Base-by-base conservation (phyloP, 2,113 vertebrate genomes). In the Phainopepla nitens region DNA sequence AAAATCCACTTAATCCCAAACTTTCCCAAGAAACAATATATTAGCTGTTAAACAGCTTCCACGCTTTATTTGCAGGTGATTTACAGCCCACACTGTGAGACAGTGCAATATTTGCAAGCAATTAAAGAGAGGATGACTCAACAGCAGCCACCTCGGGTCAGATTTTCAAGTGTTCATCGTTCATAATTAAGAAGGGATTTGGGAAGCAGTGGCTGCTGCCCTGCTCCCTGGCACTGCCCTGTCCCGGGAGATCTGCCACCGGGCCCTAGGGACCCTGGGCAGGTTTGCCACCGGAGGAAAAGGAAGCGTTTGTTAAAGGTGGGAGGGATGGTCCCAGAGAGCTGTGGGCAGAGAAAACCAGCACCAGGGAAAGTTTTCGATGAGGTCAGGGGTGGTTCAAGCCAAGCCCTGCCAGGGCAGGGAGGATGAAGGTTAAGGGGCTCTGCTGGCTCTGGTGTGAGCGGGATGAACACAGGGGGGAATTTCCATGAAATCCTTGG, bases 81-180 rank as follows among this genome's bases (percentile, higher is more conserved):
- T 96, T 96, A 92, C 96, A 81, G 79, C 93, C 93, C 88, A 94
- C 82, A 56, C 75, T 83, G 96, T 4, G 61, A 95, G 94, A 76
- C 84, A 54, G 70, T 42, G 93, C 64, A 96, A 94, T 95, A 93
- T 93, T 95, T 96, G 94, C 72, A 78, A 92, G 93, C 92, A 90
- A 92, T 96, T 97, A 95, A 90, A 58, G 64, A 53, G 64, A 60
- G 60, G 82, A 83, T 97, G 94, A 95, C 82, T 97, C 93, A 96
- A 92, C 71, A 75, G 41, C 85, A 81, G 82, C 66, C 76, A 93
- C 88, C 72, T 42, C 36, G 15, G 94, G 93, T 94, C 96, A 81
- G 79, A 44, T 83, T 78, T 70, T 93, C 82, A 12, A 96, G 88
- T 41, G 82, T 53, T 92, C 76, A 31, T 84, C 1, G 2, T 29